A percentile compares a stretch with the other conserved stretches of the same genome.
Conservation (phyloP, 2,888 invertebrate genomes). For the Spodoptera picta region DNA sequence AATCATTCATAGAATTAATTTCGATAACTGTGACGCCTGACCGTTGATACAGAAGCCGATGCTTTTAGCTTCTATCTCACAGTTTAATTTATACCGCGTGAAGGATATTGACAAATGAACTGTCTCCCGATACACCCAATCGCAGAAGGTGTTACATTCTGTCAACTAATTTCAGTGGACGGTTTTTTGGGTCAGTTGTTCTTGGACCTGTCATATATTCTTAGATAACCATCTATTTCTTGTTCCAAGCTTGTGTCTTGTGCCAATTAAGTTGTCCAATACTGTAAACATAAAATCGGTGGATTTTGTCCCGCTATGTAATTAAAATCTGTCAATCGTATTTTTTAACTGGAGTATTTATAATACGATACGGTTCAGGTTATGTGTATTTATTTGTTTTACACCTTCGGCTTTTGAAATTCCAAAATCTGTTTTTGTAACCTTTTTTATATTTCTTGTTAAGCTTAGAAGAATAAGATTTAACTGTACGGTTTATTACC, state of each 20-base stretch:
- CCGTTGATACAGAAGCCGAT: constrained; percentile 81
- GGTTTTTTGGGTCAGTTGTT: constrained; percentile 62
- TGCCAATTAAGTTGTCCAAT: constrained; percentile 70
- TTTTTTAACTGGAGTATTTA: constrained; percentile 40
- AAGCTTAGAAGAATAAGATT: neutral
- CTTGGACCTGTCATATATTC: constrained; percentile 67
- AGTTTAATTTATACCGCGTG: constrained; percentile 74
- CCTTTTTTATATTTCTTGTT: no score
- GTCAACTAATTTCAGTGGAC: constrained; percentile 59
- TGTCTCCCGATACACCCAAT: constrained; percentile 67
- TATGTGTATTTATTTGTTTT: constrained; percentile 17
- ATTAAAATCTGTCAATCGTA: constrained; percentile 52
- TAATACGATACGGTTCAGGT: constrained; percentile 19
- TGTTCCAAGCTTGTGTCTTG: constrained; percentile 62
- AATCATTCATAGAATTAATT: constrained; percentile 86
- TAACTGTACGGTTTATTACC: neutral
- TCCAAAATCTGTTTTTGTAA: no score
- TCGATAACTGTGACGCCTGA: constrained; percentile 83
- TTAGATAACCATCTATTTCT: constrained; percentile 67
- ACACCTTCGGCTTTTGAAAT: neutral
- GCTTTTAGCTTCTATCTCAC: constrained; percentile 82
- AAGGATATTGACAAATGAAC: constrained; percentile 78
- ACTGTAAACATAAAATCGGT: constrained; percentile 62
- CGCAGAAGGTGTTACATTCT: constrained; percentile 71
- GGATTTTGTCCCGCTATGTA: constrained; percentile 41